phyloP scores from a whole-genome alignment of 2,888 invertebrate genomes.

The Malthinus flaveolus region DNA sequence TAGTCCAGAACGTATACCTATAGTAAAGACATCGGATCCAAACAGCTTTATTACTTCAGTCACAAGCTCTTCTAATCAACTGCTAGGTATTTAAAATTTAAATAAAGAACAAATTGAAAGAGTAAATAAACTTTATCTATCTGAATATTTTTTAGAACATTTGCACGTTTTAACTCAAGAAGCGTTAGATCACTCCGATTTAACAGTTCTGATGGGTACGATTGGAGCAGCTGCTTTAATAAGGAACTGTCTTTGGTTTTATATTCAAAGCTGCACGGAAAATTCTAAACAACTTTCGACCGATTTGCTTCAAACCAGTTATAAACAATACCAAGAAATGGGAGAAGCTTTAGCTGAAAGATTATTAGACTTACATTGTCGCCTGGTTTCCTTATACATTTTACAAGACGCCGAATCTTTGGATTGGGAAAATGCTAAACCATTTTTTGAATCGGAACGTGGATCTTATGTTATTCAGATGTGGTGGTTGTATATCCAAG shows the following conservation, averaged over 20 bases:
- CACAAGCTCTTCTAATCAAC: slow-evolving; percentile 72
- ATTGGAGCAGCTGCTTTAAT: slow-evolving; percentile 79
- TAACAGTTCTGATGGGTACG: slow-evolving; percentile 78
- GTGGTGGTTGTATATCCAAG: slow-evolving; percentile 89
- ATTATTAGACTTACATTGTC: slow-evolving; percentile 77
- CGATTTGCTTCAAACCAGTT: slow-evolving; percentile 56
- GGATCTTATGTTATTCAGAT: slow-evolving; percentile 83
- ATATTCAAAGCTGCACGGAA: slow-evolving; percentile 62
- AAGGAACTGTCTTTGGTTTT: slow-evolving; percentile 78
- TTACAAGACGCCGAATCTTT: slow-evolving; percentile 81
- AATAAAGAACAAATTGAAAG: too few relatives aligned
- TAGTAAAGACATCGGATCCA: slow-evolving; percentile 77
- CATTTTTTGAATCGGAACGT: slow-evolving; percentile 72
- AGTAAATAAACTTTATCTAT: too few relatives aligned
- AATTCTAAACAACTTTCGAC: slow-evolving; percentile 34
- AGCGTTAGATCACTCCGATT: slow-evolving; percentile 81
- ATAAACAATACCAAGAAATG: slow-evolving; percentile 80
- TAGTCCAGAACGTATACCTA: slow-evolving; percentile 48
- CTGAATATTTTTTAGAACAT: slow-evolving; percentile 64
- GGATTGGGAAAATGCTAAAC: slow-evolving; percentile 68
- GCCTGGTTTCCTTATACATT: slow-evolving; percentile 77
- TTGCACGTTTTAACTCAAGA: slow-evolving; percentile 80
- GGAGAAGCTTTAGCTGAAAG: slow-evolving; percentile 83
- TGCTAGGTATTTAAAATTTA: slow-evolving; percentile 68
- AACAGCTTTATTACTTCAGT: slow-evolving; percentile 72